Percentiles rank a stretch among this genome's conserved stretches.
Evolutionary conservation across 2,797 vertebrate species (phyloP).

Genomic region (Tympanoctomys barrerae): DNA sequence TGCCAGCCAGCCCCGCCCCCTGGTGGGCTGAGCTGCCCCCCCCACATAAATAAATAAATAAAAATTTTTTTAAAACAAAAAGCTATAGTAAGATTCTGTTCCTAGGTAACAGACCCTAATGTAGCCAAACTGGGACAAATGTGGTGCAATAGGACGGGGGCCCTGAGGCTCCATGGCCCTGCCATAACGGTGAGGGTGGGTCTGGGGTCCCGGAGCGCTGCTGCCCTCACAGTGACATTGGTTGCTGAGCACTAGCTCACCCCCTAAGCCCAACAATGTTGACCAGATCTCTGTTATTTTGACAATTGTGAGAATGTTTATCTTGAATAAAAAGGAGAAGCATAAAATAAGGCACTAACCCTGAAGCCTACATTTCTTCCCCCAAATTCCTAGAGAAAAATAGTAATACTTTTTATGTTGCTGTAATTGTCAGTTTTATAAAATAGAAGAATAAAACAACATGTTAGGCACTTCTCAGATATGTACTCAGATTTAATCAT

Average conservation of each 20-base stretch:
- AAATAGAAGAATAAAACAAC: background rate
- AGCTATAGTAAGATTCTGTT: background rate
- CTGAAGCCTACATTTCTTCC: background rate
- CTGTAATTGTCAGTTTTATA: background rate
- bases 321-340: background rate
- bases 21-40: too few species aligned
- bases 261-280: background rate
- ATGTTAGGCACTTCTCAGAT: background rate
- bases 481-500: too few species aligned
- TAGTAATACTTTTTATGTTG: background rate
- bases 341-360: background rate
- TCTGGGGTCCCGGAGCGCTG: background rate
- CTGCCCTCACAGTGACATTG: background rate
- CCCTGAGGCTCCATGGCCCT: background rate
- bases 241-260: background rate
- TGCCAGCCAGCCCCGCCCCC: too few species aligned
- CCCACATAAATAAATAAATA: too few species aligned
- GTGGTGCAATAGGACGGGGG: background rate
- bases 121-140: background rate
- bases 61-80: background rate
- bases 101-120: background rate
- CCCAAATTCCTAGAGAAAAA: background rate
- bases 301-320: background rate
- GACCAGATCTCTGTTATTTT: background rate
- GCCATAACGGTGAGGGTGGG: background rate